Percentiles rank a stretch among this genome's conserved stretches.
Conservation (phyloP, 1,140 invertebrate species). For the Zophobas atratus region DNA sequence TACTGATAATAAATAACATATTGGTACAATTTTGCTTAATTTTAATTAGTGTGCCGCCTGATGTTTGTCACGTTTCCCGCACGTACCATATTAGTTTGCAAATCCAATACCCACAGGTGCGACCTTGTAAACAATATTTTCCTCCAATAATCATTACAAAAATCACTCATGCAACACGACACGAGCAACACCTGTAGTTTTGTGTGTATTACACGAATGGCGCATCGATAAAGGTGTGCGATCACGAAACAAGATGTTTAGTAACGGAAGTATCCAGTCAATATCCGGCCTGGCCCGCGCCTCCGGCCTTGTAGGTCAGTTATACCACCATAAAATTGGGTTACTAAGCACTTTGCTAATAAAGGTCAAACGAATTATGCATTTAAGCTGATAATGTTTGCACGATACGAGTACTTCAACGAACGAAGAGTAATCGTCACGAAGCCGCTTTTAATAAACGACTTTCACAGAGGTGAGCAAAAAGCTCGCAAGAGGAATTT, state of each 20-base stretch:
- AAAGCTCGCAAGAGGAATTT: conserved; percentile 1
- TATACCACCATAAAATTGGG: conserved; percentile 39
- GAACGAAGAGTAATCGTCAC: neutral
- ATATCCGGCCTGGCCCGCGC: conserved; percentile 43
- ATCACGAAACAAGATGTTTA: conserved; percentile 33
- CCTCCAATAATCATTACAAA: conserved; percentile 25
- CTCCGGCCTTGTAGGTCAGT: conserved; percentile 48
- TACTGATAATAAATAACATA: no score
- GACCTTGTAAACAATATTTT: conserved; percentile 25
- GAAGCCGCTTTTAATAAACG: neutral
- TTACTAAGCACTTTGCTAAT: conserved; percentile 44
- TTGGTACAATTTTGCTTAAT: neutral
- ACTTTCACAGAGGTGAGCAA: neutral
- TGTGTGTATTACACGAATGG: conserved; percentile 13
- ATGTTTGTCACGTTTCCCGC: no score
- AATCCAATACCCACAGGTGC: no score
- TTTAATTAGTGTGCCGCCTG: no score
- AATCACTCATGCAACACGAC: conserved; percentile 28
- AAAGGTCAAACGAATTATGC: conserved; percentile 37
- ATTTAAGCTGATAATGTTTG: conserved; percentile 17
- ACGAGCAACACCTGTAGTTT: conserved; percentile 19
- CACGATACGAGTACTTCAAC: conserved; percentile 1
- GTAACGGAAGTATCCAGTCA: conserved; percentile 23
- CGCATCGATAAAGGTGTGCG: conserved; percentile 28
- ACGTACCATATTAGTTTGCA: no score